A percentile compares a stretch with the other conserved stretches of the same genome.
Evolutionary conservation across 2,888 invertebrate species (phyloP).

Genomic region (Bellardia bayeri): DNA sequence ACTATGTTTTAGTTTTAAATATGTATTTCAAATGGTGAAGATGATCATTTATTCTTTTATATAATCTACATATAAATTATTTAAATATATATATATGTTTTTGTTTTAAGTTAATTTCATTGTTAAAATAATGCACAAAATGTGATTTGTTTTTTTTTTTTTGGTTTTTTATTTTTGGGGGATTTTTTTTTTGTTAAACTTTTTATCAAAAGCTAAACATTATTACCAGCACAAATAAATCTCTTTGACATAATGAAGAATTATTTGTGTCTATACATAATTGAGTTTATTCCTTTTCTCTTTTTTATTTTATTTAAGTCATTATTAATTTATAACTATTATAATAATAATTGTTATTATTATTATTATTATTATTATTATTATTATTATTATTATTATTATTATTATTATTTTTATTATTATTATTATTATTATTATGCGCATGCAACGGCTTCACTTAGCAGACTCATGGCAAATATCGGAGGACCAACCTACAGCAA

Average conservation of each 20-base stretch:
- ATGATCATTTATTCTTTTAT: slow-evolving; percentile 55
- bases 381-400: background rate
- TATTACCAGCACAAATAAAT: slow-evolving; percentile 67
- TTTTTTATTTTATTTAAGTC: slow-evolving; percentile 4
- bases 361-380: slow-evolving; percentile 7
- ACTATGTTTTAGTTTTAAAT: slow-evolving; percentile 24
- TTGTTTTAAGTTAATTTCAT: slow-evolving; percentile 64
- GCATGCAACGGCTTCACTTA: too few relatives aligned
- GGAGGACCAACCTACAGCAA: too few relatives aligned
- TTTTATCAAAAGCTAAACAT: slow-evolving; percentile 73
- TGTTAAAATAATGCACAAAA: slow-evolving; percentile 74
- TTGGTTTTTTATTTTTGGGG: slow-evolving; percentile 51
- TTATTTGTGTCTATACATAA: slow-evolving; percentile 70
- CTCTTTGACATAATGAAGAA: slow-evolving; percentile 48
- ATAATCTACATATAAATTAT: slow-evolving; percentile 73
- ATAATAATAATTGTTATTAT: background rate
- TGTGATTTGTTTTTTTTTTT: slow-evolving; percentile 71
- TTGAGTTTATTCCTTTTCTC: slow-evolving; percentile 72
- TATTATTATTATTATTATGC: background rate
- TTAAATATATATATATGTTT: slow-evolving; percentile 67
- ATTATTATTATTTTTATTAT: slow-evolving; percentile 17
- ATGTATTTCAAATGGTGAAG: slow-evolving; percentile 42
- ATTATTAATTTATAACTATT: slow-evolving; percentile 10
- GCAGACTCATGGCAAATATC: too few relatives aligned
- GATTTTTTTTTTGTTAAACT: slow-evolving; percentile 55